phyloP scores from a whole-genome alignment of 2,797 vertebrate genomes.

The Eulemur rubriventer region DNA sequence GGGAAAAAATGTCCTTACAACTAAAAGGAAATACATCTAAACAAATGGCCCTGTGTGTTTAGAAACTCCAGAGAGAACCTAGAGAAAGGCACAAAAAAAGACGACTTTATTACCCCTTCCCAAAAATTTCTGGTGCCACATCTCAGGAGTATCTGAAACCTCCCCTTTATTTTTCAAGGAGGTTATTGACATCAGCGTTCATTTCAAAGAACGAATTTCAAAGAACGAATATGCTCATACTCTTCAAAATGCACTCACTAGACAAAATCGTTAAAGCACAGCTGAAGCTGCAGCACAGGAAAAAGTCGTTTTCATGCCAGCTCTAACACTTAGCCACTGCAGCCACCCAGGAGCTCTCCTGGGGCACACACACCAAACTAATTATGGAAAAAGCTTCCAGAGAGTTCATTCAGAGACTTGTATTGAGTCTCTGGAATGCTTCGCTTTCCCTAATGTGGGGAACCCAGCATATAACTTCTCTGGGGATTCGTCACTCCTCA shows the following conservation, averaged over 20 bases:
- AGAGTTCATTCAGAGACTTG: background rate
- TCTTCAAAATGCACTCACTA: background rate
- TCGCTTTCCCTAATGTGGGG: background rate
- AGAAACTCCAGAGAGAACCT: background rate
- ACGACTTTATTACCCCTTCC: background rate
- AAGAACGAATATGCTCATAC: too few species aligned
- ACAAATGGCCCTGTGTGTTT: background rate
- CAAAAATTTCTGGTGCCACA: background rate
- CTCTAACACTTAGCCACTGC: background rate
- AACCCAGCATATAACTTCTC: background rate
- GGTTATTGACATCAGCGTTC: background rate
- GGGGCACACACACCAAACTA: background rate
- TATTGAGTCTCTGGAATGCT: background rate
- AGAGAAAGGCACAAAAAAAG: background rate
- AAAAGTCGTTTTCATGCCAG: background rate
- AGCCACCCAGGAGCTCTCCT: background rate
- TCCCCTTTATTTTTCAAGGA: background rate
- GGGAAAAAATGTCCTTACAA: background rate
- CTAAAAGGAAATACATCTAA: background rate
- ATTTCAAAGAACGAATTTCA: background rate
- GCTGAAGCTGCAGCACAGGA: background rate
- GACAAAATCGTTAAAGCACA: background rate
- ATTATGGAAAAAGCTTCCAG: background rate
- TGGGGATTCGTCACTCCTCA: background rate
- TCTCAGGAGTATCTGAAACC: background rate